phyloP scores from a whole-genome alignment of 92 coral and sea anemone species.

The Palythoa caribaeorum region DNA sequence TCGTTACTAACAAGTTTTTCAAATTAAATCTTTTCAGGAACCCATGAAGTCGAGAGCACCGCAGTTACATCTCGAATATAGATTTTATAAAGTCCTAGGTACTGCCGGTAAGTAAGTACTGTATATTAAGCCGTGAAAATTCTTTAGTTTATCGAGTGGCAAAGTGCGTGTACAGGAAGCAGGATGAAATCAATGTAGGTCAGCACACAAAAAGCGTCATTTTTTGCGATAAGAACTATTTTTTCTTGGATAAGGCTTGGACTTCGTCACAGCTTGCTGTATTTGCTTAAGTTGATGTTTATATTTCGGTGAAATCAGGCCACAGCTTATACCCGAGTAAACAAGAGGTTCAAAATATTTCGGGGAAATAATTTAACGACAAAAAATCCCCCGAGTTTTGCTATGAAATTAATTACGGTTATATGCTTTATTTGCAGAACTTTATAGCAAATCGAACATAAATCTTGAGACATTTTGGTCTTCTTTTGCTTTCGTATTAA shows the following conservation, averaged over 20 bases:
- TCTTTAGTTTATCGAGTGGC: not conserved
- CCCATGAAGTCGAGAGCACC: constrained; percentile 99
- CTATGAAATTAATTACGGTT: not conserved
- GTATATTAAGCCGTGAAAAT: not conserved
- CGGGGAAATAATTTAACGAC: not conserved
- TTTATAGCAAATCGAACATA: not conserved
- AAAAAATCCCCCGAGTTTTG: not conserved
- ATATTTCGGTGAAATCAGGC: constrained; percentile 16
- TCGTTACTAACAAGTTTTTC: constrained; percentile 34
- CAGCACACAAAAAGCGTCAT: not conserved
- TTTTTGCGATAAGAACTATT: not conserved
- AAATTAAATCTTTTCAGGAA: constrained; percentile 65
- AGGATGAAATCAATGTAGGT: not conserved
- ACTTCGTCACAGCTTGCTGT: constrained; percentile 2
- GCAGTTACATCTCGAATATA: constrained; percentile 93
- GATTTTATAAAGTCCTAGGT: constrained; percentile 97
- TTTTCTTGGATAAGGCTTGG: not conserved
- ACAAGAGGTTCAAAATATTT: not conserved
- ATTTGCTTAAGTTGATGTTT: not conserved
- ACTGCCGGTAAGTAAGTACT: not conserved
- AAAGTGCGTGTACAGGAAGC: constrained; percentile 20
- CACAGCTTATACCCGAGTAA: too few relatives aligned
- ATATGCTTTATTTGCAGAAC: not conserved
- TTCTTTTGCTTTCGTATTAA: constrained; percentile 6
- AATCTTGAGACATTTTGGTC: constrained; percentile 6